phyloP scores from a whole-genome alignment of 2,797 vertebrate species.

The Decapterus maruadsi region DNA sequence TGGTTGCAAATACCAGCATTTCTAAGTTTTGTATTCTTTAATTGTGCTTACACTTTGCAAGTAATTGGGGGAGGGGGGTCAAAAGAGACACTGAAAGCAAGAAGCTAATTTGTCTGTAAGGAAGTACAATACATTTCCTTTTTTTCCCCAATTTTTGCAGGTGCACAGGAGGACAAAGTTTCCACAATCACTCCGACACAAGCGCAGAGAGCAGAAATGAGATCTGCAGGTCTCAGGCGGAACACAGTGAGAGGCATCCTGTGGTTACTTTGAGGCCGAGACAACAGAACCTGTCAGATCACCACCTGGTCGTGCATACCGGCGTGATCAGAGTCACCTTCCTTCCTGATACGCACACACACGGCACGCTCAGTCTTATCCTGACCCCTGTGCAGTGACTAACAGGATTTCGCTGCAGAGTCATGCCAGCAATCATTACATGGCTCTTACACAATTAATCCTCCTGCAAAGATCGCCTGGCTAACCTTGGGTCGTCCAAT shows the following conservation, averaged over 20 bases:
- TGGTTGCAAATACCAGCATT: background rate
- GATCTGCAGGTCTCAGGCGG: conserved; percentile 32
- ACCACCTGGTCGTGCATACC: conserved; percentile 66
- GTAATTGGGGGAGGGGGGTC: background rate
- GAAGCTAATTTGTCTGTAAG: background rate
- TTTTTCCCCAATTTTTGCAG: conserved; percentile 25
- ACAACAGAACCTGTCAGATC: conserved; percentile 61
- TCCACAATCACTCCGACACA: conserved; percentile 21
- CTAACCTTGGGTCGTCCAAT: conserved; percentile 81
- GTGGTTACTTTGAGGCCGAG: conserved; percentile 45
- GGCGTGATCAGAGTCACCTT: conserved; percentile 69
- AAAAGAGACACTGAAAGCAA: background rate
- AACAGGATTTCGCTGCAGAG: conserved; percentile 83
- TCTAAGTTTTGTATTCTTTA: background rate
- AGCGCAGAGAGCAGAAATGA: conserved; percentile 34
- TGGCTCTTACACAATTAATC: conserved; percentile 87
- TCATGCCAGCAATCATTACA: conserved; percentile 84
- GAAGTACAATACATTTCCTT: conserved; percentile 6
- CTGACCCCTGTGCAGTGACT: conserved; percentile 73
- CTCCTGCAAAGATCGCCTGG: conserved; percentile 73
- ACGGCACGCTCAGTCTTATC: conserved; percentile 52
- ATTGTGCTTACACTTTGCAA: background rate
- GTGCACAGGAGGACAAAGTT: conserved; percentile 16
- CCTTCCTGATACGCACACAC: conserved; percentile 48
- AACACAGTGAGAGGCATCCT: conserved; percentile 48